Percentiles rank a stretch among this genome's conserved stretches.
Conservation (phyloP, 2,888 invertebrate genomes). For the Drosophila flavopinicola region DNA sequence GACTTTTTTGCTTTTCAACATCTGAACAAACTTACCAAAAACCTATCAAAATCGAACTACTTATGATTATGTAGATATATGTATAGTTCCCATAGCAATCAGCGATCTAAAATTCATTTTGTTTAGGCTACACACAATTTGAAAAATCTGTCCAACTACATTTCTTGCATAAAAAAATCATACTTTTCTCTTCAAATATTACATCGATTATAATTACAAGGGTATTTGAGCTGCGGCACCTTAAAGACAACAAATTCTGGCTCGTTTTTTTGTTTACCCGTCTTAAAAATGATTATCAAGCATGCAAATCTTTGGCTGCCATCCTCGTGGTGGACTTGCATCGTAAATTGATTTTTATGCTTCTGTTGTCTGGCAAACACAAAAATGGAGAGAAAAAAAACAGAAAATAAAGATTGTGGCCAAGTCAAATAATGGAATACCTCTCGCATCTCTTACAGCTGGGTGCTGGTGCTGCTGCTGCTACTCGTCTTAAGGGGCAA, state of each 20-base stretch:
- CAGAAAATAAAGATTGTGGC: slow-evolving; percentile 6
- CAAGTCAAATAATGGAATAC: slow-evolving; percentile 44
- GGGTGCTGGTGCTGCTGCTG: slow-evolving; percentile 44
- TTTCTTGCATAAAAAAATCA: no score
- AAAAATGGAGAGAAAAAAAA: background rate
- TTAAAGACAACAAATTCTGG: background rate
- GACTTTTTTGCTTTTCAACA: no score
- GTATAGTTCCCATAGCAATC: no score
- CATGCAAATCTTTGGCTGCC: slow-evolving; percentile 75
- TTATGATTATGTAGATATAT: no score
- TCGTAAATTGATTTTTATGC: slow-evolving; percentile 79
- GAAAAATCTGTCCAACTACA: no score
- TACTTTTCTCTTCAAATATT: no score
- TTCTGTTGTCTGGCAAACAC: slow-evolving; percentile 54
- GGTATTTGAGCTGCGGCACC: background rate
- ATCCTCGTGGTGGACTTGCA: slow-evolving; percentile 58
- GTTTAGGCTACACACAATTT: no score
- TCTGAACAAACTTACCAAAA: no score
- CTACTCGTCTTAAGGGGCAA: slow-evolving; percentile 73
- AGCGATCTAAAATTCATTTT: no score
- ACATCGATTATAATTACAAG: background rate
- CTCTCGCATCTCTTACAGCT: slow-evolving; percentile 40
- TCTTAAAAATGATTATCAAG: slow-evolving; percentile 80
- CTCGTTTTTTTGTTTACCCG: slow-evolving; percentile 16
- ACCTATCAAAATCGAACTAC: no score